Conservation (phyloP, 1,140 invertebrate species). For the Aphis craccivora region DNA sequence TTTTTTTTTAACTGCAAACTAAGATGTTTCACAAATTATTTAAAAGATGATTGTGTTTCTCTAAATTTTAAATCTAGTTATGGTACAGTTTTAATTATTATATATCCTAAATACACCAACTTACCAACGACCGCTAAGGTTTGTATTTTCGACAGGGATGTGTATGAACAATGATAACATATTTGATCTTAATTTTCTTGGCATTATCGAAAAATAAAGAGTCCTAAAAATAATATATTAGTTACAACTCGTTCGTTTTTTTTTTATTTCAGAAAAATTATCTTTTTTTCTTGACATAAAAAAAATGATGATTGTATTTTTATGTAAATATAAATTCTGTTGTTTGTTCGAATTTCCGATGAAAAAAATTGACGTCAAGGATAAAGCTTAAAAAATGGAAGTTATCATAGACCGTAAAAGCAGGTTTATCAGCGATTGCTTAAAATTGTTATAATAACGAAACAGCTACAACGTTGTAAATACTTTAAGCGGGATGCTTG, state of each 20-base stretch:
- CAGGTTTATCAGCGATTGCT: not conserved
- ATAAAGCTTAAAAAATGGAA: not conserved
- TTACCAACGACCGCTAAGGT: too few species aligned
- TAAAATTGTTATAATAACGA: not conserved
- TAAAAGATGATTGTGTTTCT: not conserved
- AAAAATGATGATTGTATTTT: not conserved
- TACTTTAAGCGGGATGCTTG: not conserved
- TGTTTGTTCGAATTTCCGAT: not conserved
- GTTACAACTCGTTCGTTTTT: not conserved
- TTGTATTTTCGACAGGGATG: not conserved
- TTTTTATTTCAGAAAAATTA: not conserved
- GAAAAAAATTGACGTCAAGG: not conserved
- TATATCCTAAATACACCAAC: not conserved
- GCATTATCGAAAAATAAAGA: not conserved
- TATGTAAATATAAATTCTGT: not conserved
- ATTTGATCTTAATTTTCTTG: not conserved
- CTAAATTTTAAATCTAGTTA: not conserved
- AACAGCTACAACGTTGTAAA: not conserved
- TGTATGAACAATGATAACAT: not conserved
- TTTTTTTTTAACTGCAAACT: not conserved
- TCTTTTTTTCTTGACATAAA: not conserved
- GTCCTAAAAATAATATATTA: not conserved
- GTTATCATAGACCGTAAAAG: not conserved
- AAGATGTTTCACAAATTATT: not conserved
- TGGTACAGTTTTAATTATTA: not conserved